Evolutionary conservation across 2,113 vertebrate species (phyloP).

Genomic region (Rhinopomastus cyanomelas): DNA sequence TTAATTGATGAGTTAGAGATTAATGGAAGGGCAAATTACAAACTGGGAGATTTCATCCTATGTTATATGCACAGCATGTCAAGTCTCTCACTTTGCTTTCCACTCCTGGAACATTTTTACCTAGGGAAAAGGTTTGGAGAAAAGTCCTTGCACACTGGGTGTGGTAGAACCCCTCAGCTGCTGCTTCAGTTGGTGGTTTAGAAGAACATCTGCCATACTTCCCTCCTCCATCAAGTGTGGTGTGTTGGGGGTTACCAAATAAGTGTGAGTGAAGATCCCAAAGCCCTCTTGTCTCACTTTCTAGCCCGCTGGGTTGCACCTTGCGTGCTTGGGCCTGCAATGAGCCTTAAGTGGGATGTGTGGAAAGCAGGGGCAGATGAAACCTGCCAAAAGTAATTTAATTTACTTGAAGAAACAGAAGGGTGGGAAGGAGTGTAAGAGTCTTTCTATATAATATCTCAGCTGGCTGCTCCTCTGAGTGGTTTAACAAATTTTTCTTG

Average conservation of each 20-base stretch:
- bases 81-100: not conserved
- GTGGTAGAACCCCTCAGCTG: not conserved
- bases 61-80: not conserved
- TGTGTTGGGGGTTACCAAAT: not conserved
- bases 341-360: not conserved
- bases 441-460: not conserved
- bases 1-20: not conserved
- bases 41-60: not conserved
- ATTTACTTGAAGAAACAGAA: not conserved
- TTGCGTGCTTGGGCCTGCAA: not conserved
- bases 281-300: not conserved
- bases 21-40: not conserved
- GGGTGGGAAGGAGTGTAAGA: not conserved
- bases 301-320: not conserved
- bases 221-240: not conserved
- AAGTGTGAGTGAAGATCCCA: not conserved
- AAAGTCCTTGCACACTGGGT: not conserved
- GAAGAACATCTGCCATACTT: not conserved
- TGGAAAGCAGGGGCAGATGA: not conserved
- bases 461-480: not conserved
- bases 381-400: not conserved
- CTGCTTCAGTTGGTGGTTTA: not conserved
- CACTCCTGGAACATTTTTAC: not conserved
- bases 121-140: not conserved
- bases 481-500: not conserved